Conservation (phyloP, 2,113 vertebrate genomes). For the Telmatochromis bifrenatus region DNA sequence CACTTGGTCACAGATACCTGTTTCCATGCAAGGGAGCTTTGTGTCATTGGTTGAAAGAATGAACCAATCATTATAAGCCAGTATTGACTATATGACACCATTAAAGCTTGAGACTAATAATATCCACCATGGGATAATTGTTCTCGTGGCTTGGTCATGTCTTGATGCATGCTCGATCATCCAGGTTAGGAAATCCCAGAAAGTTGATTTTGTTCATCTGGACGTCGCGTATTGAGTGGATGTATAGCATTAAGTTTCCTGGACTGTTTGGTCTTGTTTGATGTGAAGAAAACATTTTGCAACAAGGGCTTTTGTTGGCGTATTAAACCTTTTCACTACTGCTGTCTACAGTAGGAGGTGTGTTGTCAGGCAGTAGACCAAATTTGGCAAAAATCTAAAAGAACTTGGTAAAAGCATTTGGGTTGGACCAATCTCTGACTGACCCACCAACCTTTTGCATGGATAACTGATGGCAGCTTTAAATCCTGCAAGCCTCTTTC, state of each 20-base stretch:
- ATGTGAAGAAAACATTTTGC: not conserved
- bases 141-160: not conserved
- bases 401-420: not conserved
- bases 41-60: not conserved
- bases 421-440: not conserved
- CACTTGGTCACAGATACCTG: conserved; percentile 10
- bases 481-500: not conserved
- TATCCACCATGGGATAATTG: not conserved
- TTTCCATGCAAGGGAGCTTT: not conserved
- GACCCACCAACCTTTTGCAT: not conserved
- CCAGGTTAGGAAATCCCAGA: not conserved
- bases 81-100: not conserved
- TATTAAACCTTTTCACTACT: not conserved
- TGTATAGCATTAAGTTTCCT: not conserved
- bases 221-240: rapidly evolving
- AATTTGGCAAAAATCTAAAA: not conserved
- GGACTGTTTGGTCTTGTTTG: not conserved
- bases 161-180: not conserved
- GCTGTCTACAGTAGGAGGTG: not conserved
- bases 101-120: not conserved
- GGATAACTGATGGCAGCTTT: not conserved
- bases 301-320: not conserved
- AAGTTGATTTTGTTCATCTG: not conserved
- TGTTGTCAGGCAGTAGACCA: not conserved
- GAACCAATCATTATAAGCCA: not conserved